Evolutionary conservation across 2,113 vertebrate genomes (phyloP), one percentile per base, ranked within the genome.

Genomic region (Callaeas wilsoni): DNA sequence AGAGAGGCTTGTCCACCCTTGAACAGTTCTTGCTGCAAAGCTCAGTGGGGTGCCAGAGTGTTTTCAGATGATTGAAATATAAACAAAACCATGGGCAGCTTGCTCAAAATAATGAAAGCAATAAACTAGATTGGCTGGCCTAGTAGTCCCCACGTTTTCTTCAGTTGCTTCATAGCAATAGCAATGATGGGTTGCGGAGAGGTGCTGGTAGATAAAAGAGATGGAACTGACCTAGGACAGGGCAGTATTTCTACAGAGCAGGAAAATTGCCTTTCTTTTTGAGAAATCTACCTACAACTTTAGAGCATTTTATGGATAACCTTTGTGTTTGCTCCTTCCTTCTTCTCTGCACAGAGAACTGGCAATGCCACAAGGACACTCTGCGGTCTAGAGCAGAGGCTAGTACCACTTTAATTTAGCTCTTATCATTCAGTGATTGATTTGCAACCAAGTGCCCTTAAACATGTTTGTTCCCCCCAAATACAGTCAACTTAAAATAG

Each of bases 401-500:
- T 83, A 35, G 68, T 65, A 84, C 77, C 52, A 65, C 62, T 94
- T 92, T 88, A 96, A 91, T 93, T 90, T 86, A 83, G 49, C 50
- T 91, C 56, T 97, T 80, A 84, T 85, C 25, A 84, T 91, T 76
- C 59, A 57, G 50, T 64, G 67, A 82, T 35, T 97, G 74, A 97
- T 96, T 96, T 97, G 50, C 19, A 97, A 81, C 39, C 60, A 50
- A 96, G 52, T 83, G 74, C 52, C 74, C 64, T 96, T 85, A 85
- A 75, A 71, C 32, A 44, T 81, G 16, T 64, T 78, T 79, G 44
- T 30, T 75, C 94, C 65, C 74, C 70, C 93, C 64, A 94, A 96
- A 96, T 80, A 94, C 50, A 94, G 96, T 94, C 57, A 94, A 83
- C 78, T 96, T 92, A 96, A 97, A 97, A 96, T 93, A 97, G 94